A percentile compares a stretch with the other conserved stretches of the same genome.
Evolutionary conservation across 2,113 vertebrate genomes (phyloP).

Genomic region (Mystacornis crossleyi): DNA sequence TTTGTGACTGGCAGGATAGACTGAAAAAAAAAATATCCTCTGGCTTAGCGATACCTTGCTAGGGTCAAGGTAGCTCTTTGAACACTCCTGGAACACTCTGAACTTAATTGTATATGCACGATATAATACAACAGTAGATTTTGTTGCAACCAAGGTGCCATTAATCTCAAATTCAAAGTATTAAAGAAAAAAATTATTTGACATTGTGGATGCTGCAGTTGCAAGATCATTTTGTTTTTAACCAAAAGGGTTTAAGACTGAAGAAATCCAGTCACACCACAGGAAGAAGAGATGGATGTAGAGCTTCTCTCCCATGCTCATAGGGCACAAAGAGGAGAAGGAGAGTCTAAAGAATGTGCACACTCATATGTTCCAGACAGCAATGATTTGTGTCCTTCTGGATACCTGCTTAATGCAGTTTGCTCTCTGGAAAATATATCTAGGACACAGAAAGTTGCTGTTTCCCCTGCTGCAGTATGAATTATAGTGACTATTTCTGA

Average conservation of each 20-base stretch:
- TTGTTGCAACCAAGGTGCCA: background rate
- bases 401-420: background rate
- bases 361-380: background rate
- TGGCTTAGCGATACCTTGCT: background rate
- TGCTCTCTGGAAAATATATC: background rate
- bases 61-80: background rate
- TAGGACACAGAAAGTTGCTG: background rate
- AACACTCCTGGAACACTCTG: background rate
- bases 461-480: slow-evolving; percentile 2
- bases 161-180: background rate
- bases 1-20: background rate
- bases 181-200: background rate
- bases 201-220: background rate
- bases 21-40: background rate
- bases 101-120: background rate
- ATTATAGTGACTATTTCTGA: slow-evolving; percentile 36
- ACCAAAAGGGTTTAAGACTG: background rate
- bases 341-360: background rate
- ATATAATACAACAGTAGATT: background rate
- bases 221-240: background rate
- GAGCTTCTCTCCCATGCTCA: background rate
- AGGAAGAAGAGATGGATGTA: background rate
- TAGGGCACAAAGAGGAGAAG: background rate
- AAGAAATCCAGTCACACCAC: background rate
- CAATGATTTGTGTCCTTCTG: slow-evolving; percentile 1